These are phyloP conservation scores for Eubucco bourcierii DNA, from an alignment of 2,113 vertebrate genomes.

Conservation along the genomic window DNA sequence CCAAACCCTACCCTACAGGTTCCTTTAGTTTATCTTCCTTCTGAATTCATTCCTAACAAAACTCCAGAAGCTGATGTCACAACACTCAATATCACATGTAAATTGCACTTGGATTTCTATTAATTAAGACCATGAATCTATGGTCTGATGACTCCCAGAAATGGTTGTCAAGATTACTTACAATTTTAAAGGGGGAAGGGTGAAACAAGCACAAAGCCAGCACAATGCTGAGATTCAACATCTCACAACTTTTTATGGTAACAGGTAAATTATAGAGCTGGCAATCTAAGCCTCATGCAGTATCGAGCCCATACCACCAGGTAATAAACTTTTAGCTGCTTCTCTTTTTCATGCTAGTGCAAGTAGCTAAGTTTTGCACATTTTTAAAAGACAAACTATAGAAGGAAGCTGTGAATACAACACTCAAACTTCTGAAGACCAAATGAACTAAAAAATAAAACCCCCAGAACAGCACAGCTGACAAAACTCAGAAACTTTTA, in stretches of 20 bases:
- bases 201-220: background rate
- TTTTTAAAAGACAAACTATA: background rate
- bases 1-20: background rate
- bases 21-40: background rate
- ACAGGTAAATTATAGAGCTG: background rate
- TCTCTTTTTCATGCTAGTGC: background rate
- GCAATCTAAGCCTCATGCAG: background rate
- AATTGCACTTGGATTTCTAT: background rate
- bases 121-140: background rate
- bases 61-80: background rate
- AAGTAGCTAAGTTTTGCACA: background rate
- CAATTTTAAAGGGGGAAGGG: background rate
- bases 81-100: background rate
- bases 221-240: background rate
- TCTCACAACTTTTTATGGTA: background rate
- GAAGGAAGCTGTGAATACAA: fast-evolving
- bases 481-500: background rate
- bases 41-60: background rate
- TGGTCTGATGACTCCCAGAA: background rate
- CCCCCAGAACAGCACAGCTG: background rate
- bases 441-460: background rate
- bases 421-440: background rate
- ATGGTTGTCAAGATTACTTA: background rate
- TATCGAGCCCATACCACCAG: background rate
- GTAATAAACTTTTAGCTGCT: background rate